Conservation (phyloP, 2,888 invertebrate genomes). For the Mesoligia furuncula region DNA sequence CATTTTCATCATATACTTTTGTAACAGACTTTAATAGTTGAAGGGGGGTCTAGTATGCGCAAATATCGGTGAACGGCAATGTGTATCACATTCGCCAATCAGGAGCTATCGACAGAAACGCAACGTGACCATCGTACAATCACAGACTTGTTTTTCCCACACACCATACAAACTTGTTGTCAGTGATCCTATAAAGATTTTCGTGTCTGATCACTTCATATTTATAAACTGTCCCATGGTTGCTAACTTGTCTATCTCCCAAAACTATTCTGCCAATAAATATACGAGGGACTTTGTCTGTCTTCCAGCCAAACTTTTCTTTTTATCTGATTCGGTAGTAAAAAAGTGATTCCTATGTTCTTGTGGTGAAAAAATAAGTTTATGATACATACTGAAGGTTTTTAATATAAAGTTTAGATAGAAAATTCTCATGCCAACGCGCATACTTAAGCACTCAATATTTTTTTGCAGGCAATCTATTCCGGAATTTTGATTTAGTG, state of each 20-base stretch:
- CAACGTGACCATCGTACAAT: not conserved
- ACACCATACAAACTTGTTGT: not conserved
- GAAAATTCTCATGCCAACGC: not conserved
- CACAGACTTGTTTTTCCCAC: not conserved
- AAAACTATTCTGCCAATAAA: constrained; percentile 28
- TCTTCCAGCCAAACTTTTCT: constrained; percentile 15
- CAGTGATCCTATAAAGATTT: not conserved
- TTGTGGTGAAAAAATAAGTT: not conserved
- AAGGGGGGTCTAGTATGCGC: no score
- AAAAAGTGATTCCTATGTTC: constrained; percentile 27
- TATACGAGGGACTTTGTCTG: constrained; percentile 24
- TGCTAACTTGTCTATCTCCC: constrained; percentile 11
- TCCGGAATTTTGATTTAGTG: constrained; percentile 37
- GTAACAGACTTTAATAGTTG: not conserved
- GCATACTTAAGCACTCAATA: constrained; percentile 21
- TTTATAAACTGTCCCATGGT: no score
- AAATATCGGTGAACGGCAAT: not conserved
- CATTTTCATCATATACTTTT: not conserved
- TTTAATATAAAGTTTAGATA: not conserved
- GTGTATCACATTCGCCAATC: not conserved
- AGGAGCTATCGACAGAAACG: not conserved
- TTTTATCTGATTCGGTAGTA: constrained; percentile 27
- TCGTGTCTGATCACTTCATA: no score
- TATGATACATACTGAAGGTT: not conserved
- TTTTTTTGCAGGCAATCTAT: constrained; percentile 47